Base-by-base conservation (phyloP, 2,113 vertebrate genomes). In the Nothocercus julius region DNA sequence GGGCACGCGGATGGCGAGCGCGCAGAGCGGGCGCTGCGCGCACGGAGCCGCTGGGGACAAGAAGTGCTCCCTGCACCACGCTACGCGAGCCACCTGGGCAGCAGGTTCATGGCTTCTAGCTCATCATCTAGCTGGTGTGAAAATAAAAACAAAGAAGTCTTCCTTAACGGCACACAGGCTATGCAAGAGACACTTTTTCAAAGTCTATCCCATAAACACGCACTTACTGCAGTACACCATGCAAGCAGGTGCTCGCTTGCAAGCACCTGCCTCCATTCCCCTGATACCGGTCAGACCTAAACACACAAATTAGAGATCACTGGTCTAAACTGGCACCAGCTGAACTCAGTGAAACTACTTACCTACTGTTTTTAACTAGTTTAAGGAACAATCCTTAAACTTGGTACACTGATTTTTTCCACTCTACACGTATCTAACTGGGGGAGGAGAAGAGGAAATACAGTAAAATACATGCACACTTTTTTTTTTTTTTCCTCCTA, bases 11-110 rank as follows among this genome's bases (percentile, higher is more conserved):
- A 63, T 9, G 21, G 51, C 20, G 64, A 89, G 69, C 38, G 59
- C 45, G 28, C 5, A 3, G 32, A 87, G 44, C 3, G 68, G 42
- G 56, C 11, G 64, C 40, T 9, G 53, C 8, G 47, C 1, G 2
- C 78, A 24, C 1, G 18, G 30, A 79, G 56, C 54, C 25, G 27
- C 30, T 40, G 80, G 49, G 74, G 69, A 30, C 2, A 1, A 11
- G 27, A 44, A 0, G 0, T 42, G 58, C 15, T 68, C 32, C 11
- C 51, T 7, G 17, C 12, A 38, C 12, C 19, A 32, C 20, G 13
- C 30, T 44, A 67, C 3, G 7, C 1, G 7, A 83, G 30, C 7
- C 54, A 44, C 17, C 73, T 9, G 61, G 15, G 24, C 66, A 86
- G 30, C 6, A n/a, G 21, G 5, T 11, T 80, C 28, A 25, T 4